Evolutionary conservation across 2,797 vertebrate genomes (phyloP).

Genomic region (Decapterus maruadsi): DNA sequence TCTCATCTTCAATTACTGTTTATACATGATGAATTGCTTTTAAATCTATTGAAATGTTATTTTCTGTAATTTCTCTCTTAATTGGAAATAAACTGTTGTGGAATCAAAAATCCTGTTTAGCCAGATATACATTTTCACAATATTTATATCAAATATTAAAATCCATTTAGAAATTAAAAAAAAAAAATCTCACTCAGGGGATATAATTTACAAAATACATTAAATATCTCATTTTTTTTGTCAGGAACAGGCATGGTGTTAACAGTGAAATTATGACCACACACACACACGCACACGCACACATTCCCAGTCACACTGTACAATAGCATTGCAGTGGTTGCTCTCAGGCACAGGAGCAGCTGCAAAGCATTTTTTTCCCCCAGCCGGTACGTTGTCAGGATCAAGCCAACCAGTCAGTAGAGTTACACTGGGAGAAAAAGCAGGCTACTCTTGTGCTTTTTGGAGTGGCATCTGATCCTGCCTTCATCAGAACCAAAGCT

Average conservation of each 20-base stretch:
- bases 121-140: neutral
- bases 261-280: constrained; percentile 9
- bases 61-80: neutral
- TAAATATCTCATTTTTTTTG: neutral
- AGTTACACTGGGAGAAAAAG: constrained; percentile 58
- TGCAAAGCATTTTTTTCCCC: constrained; percentile 73
- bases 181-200: neutral
- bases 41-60: too few relatives aligned
- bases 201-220: neutral
- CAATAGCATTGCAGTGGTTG: constrained; percentile 56
- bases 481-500: constrained; percentile 58
- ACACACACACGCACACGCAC: neutral
- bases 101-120: neutral
- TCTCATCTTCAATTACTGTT: too few relatives aligned
- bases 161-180: too few relatives aligned
- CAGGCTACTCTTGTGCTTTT: constrained; percentile 56
- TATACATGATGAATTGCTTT: too few relatives aligned
- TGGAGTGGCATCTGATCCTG: constrained; percentile 68
- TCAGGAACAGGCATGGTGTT: neutral
- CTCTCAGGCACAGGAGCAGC: constrained; percentile 75
- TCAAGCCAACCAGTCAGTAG: constrained; percentile 50
- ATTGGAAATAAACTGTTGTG: neutral
- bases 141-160: too few relatives aligned
- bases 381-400: constrained; percentile 60
- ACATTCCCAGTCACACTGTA: constrained; percentile 30